A percentile compares a stretch with the other conserved stretches of the same genome.
These are phyloP conservation scores for Erythrocebus patas DNA, from an alignment of 2,113 vertebrate genomes.

Conservation along the genomic window DNA sequence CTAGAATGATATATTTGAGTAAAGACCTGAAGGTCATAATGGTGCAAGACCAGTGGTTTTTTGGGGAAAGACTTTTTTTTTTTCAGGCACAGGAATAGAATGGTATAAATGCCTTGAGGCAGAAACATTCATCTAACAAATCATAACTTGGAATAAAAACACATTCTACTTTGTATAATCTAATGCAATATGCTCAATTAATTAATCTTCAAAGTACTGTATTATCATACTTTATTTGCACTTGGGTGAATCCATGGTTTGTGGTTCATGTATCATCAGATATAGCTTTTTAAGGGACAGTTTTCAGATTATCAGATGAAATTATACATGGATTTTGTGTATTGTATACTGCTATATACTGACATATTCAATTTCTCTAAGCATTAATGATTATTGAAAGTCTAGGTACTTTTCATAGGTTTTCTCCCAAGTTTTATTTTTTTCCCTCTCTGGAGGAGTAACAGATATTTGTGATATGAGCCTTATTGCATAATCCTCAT, in stretches of 20 bases:
- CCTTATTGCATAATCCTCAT: background rate
- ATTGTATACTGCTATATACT: background rate
- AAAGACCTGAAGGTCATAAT: background rate
- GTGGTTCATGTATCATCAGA: background rate
- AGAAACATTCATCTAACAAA: background rate
- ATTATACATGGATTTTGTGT: background rate
- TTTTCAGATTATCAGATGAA: background rate
- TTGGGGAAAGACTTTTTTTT: background rate
- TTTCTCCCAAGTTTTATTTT: background rate
- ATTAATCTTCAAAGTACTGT: background rate
- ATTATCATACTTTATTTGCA: background rate
- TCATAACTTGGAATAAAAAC: background rate
- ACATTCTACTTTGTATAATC: background rate
- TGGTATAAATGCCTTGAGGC: background rate
- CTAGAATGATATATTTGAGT: background rate
- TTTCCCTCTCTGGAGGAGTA: background rate
- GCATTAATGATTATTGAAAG: background rate
- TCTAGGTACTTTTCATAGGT: background rate
- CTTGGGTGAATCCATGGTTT: background rate
- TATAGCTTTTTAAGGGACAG: background rate
- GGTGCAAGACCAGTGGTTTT: background rate
- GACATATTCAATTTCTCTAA: background rate
- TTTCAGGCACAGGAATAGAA: background rate
- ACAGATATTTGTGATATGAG: background rate
- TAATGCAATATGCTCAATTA: background rate